Evolutionary conservation across 2,797 vertebrate species (phyloP).

Genomic region (Epinephelus malabaricus): DNA sequence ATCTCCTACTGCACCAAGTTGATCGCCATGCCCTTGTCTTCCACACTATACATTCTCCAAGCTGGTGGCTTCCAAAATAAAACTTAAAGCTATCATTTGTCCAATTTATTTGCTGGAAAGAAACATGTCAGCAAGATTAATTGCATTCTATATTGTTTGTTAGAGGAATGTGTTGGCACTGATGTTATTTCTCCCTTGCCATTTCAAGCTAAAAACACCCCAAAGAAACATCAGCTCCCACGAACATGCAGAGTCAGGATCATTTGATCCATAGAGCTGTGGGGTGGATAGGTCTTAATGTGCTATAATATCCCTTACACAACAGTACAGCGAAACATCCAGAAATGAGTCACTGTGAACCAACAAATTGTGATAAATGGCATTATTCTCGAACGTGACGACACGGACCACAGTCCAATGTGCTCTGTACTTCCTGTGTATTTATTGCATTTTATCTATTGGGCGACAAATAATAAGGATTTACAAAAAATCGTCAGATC

Average conservation of each 20-base stretch:
- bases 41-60: neutral
- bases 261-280: conserved; percentile 64
- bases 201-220: conserved; percentile 75
- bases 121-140: conserved; percentile 2
- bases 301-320: conserved; percentile 51
- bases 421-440: neutral
- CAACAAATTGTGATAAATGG: neutral
- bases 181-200: conserved; percentile 53
- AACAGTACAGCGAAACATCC: conserved; percentile 44
- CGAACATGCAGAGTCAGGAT: conserved; percentile 58
- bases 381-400: conserved; percentile 30
- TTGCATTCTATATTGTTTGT: conserved; percentile 19
- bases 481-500: neutral
- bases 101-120: conserved; percentile 7
- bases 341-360: conserved; percentile 18
- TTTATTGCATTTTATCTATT: too few species aligned
- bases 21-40: neutral
- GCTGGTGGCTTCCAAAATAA: neutral
- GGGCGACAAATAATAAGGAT: neutral
- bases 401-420: neutral
- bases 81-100: conserved; percentile 2
- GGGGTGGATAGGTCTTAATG: conserved; percentile 53
- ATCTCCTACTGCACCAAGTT: neutral
- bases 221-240: conserved; percentile 64
- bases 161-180: conserved; percentile 12